phyloP scores from a whole-genome alignment of 2,888 invertebrate genomes.

The Leptinotarsa haldemani region DNA sequence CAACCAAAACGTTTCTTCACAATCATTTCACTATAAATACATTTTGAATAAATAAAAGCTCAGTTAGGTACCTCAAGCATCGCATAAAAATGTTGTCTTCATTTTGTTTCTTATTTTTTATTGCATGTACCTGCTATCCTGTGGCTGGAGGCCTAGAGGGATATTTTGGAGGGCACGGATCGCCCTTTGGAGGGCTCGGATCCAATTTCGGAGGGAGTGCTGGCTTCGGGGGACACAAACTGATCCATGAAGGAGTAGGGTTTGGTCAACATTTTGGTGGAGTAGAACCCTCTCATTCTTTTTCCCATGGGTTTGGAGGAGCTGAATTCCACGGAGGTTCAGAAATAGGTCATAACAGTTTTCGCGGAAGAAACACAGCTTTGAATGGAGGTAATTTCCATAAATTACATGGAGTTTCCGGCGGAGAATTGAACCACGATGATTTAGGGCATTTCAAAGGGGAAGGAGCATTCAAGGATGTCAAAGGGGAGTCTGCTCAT shows the following conservation, averaged over 20 bases:
- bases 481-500: slow-evolving; percentile 67
- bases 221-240: not conserved
- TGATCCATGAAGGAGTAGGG: slow-evolving; percentile 49
- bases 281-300: not conserved
- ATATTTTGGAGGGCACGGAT: not conserved
- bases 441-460: slow-evolving; percentile 67
- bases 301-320: slow-evolving; percentile 38
- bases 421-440: slow-evolving; percentile 70
- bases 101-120: not conserved
- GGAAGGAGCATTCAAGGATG: slow-evolving; percentile 64
- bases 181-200: not conserved
- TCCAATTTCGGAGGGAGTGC: not conserved
- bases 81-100: slow-evolving; percentile 5
- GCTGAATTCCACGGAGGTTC: slow-evolving; percentile 51
- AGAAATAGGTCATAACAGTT: slow-evolving; percentile 70
- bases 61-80: not conserved
- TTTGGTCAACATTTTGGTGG: slow-evolving; percentile 18
- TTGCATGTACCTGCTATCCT: not conserved
- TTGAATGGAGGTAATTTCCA: slow-evolving; percentile 68
- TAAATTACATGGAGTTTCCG: slow-evolving; percentile 69
- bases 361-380: slow-evolving; percentile 71
- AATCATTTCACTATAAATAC: slow-evolving; percentile 10
- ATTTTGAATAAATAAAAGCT: not conserved
- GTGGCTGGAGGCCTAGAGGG: slow-evolving; percentile 15
- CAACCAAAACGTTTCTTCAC: slow-evolving; percentile 13